Percentiles rank a stretch among this genome's conserved stretches.
Conservation (phyloP, 2,797 vertebrate genomes). For the Thamnophis elegans region DNA sequence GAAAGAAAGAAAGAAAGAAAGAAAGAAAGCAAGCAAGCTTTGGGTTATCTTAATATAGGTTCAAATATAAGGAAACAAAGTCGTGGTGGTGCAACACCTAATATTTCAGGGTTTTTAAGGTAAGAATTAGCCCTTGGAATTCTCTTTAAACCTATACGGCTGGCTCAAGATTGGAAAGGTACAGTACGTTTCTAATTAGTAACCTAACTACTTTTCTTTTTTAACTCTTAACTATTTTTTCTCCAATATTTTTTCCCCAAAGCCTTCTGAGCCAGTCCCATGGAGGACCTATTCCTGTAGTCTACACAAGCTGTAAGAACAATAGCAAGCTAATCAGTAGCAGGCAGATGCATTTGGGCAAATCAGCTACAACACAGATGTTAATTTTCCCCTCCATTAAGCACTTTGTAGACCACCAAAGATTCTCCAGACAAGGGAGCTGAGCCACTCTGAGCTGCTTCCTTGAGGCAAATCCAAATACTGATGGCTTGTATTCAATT, state of each 20-base stretch:
- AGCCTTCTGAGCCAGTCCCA: not conserved
- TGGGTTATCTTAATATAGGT: not conserved
- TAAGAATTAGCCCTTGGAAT: not conserved
- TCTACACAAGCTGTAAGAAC: not conserved
- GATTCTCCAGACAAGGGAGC: conserved; percentile 4
- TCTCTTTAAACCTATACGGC: not conserved
- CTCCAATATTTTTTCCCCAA: not conserved
- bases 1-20: no score
- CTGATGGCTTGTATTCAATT: not conserved
- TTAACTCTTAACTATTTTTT: not conserved
- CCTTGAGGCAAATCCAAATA: conserved; percentile 7
- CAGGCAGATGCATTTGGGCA: conserved; percentile 12
- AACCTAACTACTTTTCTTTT: not conserved
- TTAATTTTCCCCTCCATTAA: conserved; percentile 40
- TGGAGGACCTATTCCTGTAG: not conserved
- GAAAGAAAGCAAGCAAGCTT: no score
- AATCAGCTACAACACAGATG: conserved; percentile 30
- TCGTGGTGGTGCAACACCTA: no score
- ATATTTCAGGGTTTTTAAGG: not conserved
- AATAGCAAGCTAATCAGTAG: not conserved
- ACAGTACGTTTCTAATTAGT: not conserved
- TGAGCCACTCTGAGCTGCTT: not conserved
- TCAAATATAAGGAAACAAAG: not conserved
- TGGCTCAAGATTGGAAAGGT: no score
- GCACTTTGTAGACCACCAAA: conserved; percentile 26